phyloP scores from a whole-genome alignment of 2,888 invertebrate genomes.

The Vandiemenella viatica region DNA sequence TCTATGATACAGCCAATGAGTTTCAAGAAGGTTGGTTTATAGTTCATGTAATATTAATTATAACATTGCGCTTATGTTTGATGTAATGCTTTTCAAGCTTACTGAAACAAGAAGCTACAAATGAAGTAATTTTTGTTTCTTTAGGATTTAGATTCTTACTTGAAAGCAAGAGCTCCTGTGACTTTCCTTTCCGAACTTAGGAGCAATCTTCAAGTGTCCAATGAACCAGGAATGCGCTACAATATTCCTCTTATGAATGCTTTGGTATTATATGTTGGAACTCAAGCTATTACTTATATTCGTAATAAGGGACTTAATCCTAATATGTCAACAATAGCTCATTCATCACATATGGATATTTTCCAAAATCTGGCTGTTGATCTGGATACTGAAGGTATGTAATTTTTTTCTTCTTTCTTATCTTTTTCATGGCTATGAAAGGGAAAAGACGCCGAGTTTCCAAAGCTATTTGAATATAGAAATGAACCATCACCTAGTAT shows the following conservation, averaged over 20 bases:
- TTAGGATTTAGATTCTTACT: conserved; percentile 81
- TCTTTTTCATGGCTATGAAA: no score
- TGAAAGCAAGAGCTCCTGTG: conserved; percentile 86
- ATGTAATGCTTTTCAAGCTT: background rate
- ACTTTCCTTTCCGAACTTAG: conserved; percentile 88
- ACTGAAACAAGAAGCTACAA: no score
- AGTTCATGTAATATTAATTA: background rate
- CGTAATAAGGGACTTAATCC: conserved; percentile 82
- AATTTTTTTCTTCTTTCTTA: no score
- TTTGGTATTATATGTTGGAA: conserved; percentile 91
- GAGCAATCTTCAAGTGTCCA: conserved; percentile 63
- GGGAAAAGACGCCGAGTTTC: no score
- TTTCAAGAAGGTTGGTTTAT: conserved; percentile 58
- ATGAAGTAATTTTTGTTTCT: background rate
- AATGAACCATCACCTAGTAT: no score
- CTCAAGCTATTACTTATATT: conserved; percentile 85
- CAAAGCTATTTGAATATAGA: no score
- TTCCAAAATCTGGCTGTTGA: conserved; percentile 98
- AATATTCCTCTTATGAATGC: conserved; percentile 96
- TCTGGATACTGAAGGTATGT: conserved; percentile 85
- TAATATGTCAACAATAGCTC: conserved; percentile 94
- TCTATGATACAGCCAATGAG: conserved; percentile 71
- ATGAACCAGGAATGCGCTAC: conserved; percentile 47
- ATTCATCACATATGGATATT: conserved; percentile 98
- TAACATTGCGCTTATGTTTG: no score